phyloP scores from a whole-genome alignment of 2,797 vertebrate species.

The Pipistrellus kuhlii region DNA sequence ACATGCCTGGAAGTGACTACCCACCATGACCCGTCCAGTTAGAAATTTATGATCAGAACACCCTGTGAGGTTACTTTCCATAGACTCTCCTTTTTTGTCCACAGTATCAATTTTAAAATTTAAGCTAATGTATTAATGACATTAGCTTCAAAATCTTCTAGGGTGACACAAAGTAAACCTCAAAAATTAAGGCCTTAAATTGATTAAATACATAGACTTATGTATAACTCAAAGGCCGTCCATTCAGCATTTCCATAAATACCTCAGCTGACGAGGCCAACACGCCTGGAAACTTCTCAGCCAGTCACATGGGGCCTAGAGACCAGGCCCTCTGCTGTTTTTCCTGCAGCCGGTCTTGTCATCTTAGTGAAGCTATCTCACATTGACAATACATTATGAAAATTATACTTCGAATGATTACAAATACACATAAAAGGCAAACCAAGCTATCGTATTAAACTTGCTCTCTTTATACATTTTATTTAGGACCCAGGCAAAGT shows the following conservation, averaged over 20 bases:
- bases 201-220: not conserved
- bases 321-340: not conserved
- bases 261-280: not conserved
- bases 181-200: not conserved
- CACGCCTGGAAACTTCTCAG: not conserved
- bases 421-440: too few species aligned
- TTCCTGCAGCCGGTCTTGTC: not conserved
- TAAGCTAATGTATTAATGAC: conserved; percentile 5
- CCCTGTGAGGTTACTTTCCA: not conserved
- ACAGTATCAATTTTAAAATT: conserved; percentile 14
- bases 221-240: not conserved
- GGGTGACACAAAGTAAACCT: not conserved
- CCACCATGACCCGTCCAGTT: not conserved
- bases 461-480: too few species aligned
- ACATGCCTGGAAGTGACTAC: not conserved
- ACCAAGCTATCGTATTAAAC: too few species aligned
- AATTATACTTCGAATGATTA: too few species aligned
- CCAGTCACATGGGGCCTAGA: not conserved
- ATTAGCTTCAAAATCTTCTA: not conserved
- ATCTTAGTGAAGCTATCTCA: not conserved
- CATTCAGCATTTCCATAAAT: not conserved
- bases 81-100: not conserved
- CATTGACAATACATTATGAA: too few species aligned
- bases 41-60: not conserved
- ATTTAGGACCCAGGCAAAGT: not conserved